A percentile compares a stretch with the other conserved stretches of the same genome.
phyloP scores from a whole-genome alignment of 2,888 invertebrate species.

The Eupithecia insigniata region DNA sequence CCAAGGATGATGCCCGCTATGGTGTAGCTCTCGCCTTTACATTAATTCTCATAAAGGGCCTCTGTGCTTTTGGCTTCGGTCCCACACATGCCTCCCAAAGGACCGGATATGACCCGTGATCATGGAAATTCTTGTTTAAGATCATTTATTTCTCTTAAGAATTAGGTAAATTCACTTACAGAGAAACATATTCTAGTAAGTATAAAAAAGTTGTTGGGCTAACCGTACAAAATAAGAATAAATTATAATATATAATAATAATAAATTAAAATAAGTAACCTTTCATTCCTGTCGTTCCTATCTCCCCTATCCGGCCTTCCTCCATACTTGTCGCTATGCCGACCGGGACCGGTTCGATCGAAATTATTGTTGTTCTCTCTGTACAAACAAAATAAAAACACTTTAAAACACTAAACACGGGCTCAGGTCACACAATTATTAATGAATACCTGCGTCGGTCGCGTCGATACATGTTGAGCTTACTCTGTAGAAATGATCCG shows the following conservation, averaged over 20 bases:
- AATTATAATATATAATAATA: neutral
- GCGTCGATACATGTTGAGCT: constrained; percentile 63
- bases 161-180: no score
- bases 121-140: no score
- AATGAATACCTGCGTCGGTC: constrained; percentile 53
- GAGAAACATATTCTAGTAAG: no score
- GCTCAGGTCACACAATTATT: neutral
- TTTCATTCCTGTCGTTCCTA: constrained; percentile 49
- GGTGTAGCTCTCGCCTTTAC: no score
- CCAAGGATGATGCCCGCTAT: no score
- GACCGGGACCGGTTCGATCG: constrained; percentile 71
- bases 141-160: no score
- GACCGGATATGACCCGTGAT: no score
- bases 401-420: constrained; percentile 12
- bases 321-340: constrained; percentile 74
- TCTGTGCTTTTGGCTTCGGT: no score
- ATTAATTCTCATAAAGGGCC: no score
- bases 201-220: no score
- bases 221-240: no score
- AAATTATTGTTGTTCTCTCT: constrained; percentile 72
- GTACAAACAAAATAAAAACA: constrained; percentile 35
- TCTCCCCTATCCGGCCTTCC: constrained; percentile 58
- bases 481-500: constrained; percentile 43
- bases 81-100: no score
- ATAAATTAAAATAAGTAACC: constrained; percentile 47